A percentile compares a stretch with the other conserved stretches of the same genome.
These are phyloP conservation scores for Suricata suricatta DNA, from an alignment of 2,113 vertebrate genomes.

Conservation along the genomic window DNA sequence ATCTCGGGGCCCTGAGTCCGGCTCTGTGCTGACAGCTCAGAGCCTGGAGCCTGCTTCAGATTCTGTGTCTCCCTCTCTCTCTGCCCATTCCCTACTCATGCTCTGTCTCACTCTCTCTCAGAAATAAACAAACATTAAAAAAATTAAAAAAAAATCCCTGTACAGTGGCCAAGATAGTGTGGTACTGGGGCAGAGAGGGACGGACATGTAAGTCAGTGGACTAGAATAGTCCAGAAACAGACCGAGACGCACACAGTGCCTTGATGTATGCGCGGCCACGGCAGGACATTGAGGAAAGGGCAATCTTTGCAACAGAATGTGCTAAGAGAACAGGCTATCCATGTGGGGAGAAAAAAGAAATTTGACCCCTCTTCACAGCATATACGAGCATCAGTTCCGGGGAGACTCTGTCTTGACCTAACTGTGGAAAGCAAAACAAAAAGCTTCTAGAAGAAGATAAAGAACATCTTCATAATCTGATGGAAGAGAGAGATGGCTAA, in stretches of 20 bases:
- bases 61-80: no score
- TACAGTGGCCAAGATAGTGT: background rate
- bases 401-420: background rate
- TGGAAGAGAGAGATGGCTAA: background rate
- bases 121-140: no score
- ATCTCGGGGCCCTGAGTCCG: no score
- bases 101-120: no score
- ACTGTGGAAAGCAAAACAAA: background rate
- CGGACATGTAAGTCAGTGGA: background rate
- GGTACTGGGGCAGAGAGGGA: background rate
- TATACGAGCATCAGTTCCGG: background rate
- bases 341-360: background rate
- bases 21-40: no score
- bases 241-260: no score
- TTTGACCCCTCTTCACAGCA: background rate
- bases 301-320: background rate
- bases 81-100: no score
- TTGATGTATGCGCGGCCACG: background rate
- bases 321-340: background rate
- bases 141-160: no score
- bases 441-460: background rate
- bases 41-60: no score
- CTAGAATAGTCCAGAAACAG: background rate
- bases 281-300: accelerated
- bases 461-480: background rate